Percentiles rank a stretch among this genome's conserved stretches.
phyloP scores from a whole-genome alignment of 2,113 vertebrate species.

The Nanorana parkeri region DNA sequence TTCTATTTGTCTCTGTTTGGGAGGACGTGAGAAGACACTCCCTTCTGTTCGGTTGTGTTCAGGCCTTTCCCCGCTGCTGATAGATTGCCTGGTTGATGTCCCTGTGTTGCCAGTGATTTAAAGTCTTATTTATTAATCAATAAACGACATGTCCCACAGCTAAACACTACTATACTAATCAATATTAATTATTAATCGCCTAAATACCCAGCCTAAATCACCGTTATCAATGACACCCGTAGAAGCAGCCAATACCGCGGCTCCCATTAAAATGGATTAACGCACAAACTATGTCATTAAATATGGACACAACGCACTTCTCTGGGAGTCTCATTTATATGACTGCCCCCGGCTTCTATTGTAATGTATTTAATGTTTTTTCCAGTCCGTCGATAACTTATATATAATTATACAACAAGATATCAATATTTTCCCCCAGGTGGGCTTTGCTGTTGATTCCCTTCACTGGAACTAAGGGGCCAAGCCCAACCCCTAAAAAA shows the following conservation, averaged over 20 bases:
- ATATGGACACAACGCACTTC: neutral
- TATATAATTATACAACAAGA: no score
- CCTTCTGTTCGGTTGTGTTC: no score
- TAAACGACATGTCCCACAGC: conserved; percentile 20
- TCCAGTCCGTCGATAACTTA: no score
- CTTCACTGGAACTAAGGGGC: no score
- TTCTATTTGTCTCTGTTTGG: no score
- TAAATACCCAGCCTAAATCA: conserved; percentile 22
- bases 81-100: neutral
- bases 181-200: conserved; percentile 49
- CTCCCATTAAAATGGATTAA: conserved; percentile 25
- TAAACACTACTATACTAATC: conserved; percentile 28
- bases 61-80: neutral
- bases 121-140: conserved; percentile 49
- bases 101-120: conserved; percentile 8
- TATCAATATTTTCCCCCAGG: no score
- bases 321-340: neutral
- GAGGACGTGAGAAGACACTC: no score
- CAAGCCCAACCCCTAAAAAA: no score
- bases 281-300: neutral
- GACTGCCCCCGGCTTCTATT: neutral
- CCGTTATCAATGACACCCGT: conserved; percentile 12
- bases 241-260: neutral
- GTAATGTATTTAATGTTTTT: neutral
- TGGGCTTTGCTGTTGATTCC: no score